phyloP scores from a whole-genome alignment of 2,797 vertebrate genomes.

The Limnodromus scolopaceus region DNA sequence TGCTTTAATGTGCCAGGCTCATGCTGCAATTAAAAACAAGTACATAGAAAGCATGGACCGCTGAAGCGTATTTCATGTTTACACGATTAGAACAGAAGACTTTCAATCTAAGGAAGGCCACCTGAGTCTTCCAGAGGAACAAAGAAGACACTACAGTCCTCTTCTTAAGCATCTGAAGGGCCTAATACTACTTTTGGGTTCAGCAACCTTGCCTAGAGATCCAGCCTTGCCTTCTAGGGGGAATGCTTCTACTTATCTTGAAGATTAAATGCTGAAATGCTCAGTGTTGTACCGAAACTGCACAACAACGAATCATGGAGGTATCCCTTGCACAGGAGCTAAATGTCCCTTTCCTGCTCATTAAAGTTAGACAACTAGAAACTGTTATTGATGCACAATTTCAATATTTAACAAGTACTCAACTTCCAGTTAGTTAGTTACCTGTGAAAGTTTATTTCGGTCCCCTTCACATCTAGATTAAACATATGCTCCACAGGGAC shows the following conservation, averaged over 20 bases:
- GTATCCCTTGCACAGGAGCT: not conserved
- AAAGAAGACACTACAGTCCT: not conserved
- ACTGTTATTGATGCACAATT: not conserved
- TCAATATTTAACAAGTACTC: not conserved
- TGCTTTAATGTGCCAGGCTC: not conserved
- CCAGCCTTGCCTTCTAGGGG: not conserved
- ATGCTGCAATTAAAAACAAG: not conserved
- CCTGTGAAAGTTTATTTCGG: not conserved
- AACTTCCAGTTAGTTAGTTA: not conserved
- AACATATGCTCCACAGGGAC: not conserved
- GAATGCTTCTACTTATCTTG: not conserved
- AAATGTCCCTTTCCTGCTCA: not conserved
- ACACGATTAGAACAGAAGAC: rapidly evolving
- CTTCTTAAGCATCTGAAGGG: not conserved
- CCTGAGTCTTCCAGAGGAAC: not conserved
- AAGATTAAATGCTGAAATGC: not conserved
- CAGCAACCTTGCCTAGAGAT: not conserved
- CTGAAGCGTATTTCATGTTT: not conserved
- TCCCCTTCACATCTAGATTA: not conserved
- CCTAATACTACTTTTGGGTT: not conserved
- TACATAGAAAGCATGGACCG: not conserved
- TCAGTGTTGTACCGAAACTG: not conserved
- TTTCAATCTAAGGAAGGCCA: not conserved
- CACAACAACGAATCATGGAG: rapidly evolving
- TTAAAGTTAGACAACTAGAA: not conserved